Conservation (phyloP, 2,113 vertebrate species). For the Varanus salvator region DNA sequence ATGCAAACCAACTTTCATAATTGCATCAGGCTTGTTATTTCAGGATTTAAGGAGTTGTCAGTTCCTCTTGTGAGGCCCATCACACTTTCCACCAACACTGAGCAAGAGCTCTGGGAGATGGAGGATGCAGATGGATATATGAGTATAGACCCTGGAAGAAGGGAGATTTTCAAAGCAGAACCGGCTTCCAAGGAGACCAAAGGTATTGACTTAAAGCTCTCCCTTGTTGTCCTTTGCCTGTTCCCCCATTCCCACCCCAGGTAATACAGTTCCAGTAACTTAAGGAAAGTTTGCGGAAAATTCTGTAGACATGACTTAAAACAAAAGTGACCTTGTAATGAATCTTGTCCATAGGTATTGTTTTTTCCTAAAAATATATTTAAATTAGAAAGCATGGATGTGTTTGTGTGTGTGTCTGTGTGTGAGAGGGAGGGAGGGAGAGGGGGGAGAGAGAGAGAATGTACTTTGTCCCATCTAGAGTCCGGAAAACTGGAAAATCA, state of each 20-base stretch:
- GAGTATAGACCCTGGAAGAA: not conserved
- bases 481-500: too few species aligned
- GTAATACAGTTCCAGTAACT: not conserved
- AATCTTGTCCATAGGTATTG: not conserved
- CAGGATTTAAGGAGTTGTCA: not conserved
- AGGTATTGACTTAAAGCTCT: not conserved
- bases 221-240: not conserved
- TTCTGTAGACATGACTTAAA: not conserved
- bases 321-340: not conserved
- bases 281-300: not conserved
- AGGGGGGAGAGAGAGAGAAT: not conserved
- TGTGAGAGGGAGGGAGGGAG: not conserved
- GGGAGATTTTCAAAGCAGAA: not conserved
- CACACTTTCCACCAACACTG: too few species aligned
- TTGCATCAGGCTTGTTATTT: not conserved
- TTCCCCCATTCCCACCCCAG: not conserved
- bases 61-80: not conserved
- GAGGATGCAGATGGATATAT: slow-evolving; percentile 5
- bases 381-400: not conserved
- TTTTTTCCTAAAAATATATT: not conserved
- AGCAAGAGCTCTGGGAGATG: not conserved
- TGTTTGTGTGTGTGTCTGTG: not conserved
- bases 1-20: not conserved
- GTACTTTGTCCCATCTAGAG: too few species aligned
- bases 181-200: not conserved